Evolutionary conservation across 2,113 vertebrate genomes (phyloP), one percentile per base, ranked within the genome.

Genomic region (Poeciliopsis retropinna): DNA sequence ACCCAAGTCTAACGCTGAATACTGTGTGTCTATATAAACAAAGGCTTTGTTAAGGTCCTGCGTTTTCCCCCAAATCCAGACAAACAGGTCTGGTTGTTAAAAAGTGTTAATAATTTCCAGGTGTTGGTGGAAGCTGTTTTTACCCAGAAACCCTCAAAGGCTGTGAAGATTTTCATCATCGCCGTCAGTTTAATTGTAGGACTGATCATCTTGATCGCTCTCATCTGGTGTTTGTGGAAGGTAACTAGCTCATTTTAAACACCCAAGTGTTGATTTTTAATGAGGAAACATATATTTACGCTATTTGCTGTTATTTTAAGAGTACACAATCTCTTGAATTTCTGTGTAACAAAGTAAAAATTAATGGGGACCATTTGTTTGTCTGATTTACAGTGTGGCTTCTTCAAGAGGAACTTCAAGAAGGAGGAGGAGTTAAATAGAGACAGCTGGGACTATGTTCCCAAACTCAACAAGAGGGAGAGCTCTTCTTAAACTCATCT

Each of bases 361-460:
- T 3, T 41, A 41, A 41, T 4, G 14, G 13, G 11, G 15, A 47
- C 15, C 29, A 25, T 34, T 32, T 61, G 13, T 19, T 28, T 47
- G 30, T 68, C 67, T 67, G 29, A 80, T 60, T 44, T 2, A 39
- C 94, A 99, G 98, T 87, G 90, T 64, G 97, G 97, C 47, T 99
- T 99, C 95, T 99, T 99, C 80, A 96, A 97, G 94, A 95, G 97
- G 85, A 90, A 90, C n/a, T 93, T 95, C 66, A 94, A 94, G 86
- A 80, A 89, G 13, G 84, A 85, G 64, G 73, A 87, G 61, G 83
- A 87, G 64, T 92, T 93, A n/a, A 92, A 83, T 72, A 94, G 95
- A 88, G 90, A 96, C 76, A 98, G 97, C 85, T 98, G 96, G 97
- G 96, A 96, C 87, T 97, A 96, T 22, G 92, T 96, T 83, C 94